These are phyloP conservation scores for Ptilorrhoa leucosticta DNA, from an alignment of 2,113 vertebrate species.

Conservation along the genomic window DNA sequence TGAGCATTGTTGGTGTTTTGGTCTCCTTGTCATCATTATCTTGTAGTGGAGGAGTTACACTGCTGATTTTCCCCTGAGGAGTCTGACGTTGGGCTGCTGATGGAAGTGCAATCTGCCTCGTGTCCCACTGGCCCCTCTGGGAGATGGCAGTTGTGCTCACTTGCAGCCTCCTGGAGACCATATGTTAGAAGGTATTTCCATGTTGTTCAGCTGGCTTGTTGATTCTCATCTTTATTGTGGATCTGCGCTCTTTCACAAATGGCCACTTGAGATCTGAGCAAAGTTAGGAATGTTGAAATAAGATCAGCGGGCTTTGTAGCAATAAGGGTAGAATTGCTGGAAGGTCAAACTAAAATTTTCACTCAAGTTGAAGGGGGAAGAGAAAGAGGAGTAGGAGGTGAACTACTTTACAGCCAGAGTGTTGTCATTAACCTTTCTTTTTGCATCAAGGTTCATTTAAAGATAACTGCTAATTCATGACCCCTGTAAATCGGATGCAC, in stretches of 20 bases:
- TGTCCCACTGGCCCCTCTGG: not conserved
- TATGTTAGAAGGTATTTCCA: not conserved
- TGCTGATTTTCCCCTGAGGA: not conserved
- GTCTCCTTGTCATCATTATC: not conserved
- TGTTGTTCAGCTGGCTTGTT: not conserved
- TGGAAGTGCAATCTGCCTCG: rapidly evolving
- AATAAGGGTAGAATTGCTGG: not conserved
- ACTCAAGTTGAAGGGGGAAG: not conserved
- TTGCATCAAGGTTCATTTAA: not conserved
- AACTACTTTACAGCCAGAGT: not conserved
- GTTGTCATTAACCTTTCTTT: not conserved
- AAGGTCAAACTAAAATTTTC: not conserved
- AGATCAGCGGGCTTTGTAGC: not conserved
- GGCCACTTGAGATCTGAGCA: not conserved
- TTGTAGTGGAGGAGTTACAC: rapidly evolving
- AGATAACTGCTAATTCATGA: not conserved
- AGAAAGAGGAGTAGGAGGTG: not conserved
- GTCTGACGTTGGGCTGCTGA: not conserved
- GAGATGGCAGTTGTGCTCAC: not conserved
- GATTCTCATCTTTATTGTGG: not conserved
- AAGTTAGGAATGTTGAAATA: not conserved
- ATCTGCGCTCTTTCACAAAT: not conserved
- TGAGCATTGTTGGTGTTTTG: not conserved
- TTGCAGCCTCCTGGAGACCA: not conserved
- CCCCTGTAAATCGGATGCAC: not conserved